Conservation (phyloP, 64 coral and sea anemone genomes). For the Hydrozoanthus tunicans region DNA sequence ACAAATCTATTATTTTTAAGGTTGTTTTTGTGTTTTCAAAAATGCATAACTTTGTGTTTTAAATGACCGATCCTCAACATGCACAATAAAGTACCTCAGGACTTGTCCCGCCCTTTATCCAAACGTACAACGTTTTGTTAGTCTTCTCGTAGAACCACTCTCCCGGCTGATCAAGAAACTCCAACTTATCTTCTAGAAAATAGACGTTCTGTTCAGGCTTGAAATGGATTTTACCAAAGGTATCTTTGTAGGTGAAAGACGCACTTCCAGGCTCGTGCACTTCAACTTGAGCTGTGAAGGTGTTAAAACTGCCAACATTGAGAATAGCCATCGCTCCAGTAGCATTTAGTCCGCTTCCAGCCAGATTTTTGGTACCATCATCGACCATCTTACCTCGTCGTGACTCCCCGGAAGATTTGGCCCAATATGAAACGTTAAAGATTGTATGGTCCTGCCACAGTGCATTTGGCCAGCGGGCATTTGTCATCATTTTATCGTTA, state of each 20-base stretch:
- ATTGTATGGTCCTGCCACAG: slow-evolving; percentile 73
- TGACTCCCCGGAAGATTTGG: slow-evolving; percentile 59
- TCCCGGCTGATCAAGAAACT: slow-evolving; percentile 68
- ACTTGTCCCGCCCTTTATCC: slow-evolving; percentile 51
- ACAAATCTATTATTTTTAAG: too few species aligned
- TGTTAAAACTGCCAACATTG: slow-evolving; percentile 86
- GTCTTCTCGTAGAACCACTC: slow-evolving; percentile 80
- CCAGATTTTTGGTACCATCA: slow-evolving; percentile 63
- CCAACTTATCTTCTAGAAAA: slow-evolving; percentile 82
- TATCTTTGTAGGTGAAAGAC: slow-evolving; percentile 69
- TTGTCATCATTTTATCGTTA: slow-evolving; percentile 72
- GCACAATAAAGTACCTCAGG: slow-evolving; percentile 27
- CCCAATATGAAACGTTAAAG: slow-evolving; percentile 76
- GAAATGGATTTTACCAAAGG: slow-evolving; percentile 67
- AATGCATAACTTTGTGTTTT: too few species aligned
- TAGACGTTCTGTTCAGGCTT: slow-evolving; percentile 65
- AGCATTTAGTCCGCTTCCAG: slow-evolving; percentile 77
- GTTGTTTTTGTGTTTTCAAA: too few species aligned
- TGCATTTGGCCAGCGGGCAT: slow-evolving; percentile 83
- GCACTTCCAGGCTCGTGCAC: slow-evolving; percentile 18
- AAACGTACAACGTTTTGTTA: slow-evolving; percentile 60
- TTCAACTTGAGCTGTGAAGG: slow-evolving; percentile 62
- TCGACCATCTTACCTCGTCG: slow-evolving; percentile 72
- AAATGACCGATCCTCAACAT: neutral
- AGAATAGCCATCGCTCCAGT: slow-evolving; percentile 80